Conservation (phyloP, 2,113 vertebrate species). For the Urocitellus parryii region DNA sequence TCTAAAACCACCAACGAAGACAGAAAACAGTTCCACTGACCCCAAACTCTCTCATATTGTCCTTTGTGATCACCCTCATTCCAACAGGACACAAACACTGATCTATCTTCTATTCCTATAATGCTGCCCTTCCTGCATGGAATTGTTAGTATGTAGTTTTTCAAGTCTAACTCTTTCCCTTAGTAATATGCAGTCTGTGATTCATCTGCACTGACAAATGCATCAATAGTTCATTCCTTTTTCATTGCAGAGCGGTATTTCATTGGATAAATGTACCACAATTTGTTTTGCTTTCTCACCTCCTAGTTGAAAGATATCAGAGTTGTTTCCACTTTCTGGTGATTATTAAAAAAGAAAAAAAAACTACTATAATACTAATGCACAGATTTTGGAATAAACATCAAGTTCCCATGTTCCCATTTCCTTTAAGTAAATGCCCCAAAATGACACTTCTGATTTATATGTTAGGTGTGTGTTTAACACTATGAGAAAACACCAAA, state of each 20-base stretch:
- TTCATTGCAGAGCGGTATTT: neutral
- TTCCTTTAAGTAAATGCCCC: neutral
- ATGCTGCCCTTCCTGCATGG: neutral
- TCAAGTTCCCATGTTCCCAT: constrained; percentile 10
- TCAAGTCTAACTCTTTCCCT: neutral
- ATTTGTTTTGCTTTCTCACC: neutral
- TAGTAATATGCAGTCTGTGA: neutral
- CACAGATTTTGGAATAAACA: neutral
- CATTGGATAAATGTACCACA: neutral
- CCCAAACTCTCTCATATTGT: neutral
- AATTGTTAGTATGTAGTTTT: neutral
- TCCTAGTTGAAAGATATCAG: constrained; percentile 1
- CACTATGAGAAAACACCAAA: neutral
- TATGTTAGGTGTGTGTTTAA: neutral
- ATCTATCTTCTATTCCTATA: neutral
- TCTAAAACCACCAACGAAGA: neutral
- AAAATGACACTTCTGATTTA: neutral
- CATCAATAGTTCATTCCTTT: neutral
- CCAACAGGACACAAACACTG: neutral
- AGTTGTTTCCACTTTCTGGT: neutral
- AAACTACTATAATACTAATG: neutral
- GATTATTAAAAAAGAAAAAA: neutral
- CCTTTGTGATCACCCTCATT: neutral
- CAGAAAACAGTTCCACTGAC: neutral
- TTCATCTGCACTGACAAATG: neutral